Conservation (phyloP, 2,888 invertebrate species). For the Petrophora chlorosata region DNA sequence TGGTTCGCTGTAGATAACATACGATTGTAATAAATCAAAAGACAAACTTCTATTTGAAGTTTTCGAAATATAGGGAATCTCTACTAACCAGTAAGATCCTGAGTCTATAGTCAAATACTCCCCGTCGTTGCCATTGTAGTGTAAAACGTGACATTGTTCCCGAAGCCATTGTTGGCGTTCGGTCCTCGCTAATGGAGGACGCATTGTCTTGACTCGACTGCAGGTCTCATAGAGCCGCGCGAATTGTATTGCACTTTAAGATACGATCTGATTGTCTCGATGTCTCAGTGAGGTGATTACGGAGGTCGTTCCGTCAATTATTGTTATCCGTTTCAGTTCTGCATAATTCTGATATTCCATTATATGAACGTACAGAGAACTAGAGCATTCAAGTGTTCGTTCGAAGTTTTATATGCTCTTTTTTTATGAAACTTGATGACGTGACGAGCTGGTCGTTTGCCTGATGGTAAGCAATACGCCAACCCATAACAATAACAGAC, state of each 20-base stretch:
- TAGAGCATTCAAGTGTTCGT: no score
- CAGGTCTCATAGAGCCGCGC: slow-evolving; percentile 31
- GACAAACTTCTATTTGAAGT: neutral
- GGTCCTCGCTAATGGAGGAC: slow-evolving; percentile 74
- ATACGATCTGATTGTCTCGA: slow-evolving; percentile 16
- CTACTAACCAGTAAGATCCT: slow-evolving; percentile 34
- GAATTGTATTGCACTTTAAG: slow-evolving; percentile 33
- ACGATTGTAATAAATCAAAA: no score
- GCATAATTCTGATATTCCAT: neutral
- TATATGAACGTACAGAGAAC: no score
- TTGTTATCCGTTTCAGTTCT: neutral
- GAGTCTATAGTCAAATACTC: slow-evolving; percentile 76
- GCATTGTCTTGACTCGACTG: slow-evolving; percentile 67
- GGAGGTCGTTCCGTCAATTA: neutral
- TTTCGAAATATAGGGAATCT: neutral
- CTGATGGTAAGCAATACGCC: no score
- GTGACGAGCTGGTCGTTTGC: no score
- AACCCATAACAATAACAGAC: no score
- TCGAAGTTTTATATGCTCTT: no score
- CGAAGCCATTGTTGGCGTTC: slow-evolving; percentile 48
- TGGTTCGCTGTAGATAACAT: no score
- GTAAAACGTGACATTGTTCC: slow-evolving; percentile 77
- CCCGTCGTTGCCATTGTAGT: slow-evolving; percentile 75
- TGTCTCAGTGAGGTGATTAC: slow-evolving; percentile 4
- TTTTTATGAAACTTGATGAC: no score